These are phyloP conservation scores for Dolichomitus sp. DNA, from an alignment of 2,888 invertebrate species.

Conservation along the genomic window DNA sequence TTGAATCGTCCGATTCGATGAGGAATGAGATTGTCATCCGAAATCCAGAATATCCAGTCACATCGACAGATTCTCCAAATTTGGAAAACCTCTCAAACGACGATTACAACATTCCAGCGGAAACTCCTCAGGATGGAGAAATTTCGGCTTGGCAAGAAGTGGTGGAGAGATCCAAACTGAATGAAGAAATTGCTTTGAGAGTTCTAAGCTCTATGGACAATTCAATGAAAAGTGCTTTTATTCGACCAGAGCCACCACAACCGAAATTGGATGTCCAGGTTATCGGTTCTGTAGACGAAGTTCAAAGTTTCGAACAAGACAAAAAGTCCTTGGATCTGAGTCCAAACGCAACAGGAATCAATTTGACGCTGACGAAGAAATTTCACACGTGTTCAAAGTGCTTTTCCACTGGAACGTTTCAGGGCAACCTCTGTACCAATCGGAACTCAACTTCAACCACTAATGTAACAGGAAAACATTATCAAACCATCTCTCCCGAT, in stretches of 20 bases:
- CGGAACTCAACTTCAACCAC: no score
- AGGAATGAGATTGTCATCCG: background rate
- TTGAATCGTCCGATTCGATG: conserved; percentile 9
- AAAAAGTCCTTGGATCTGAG: conserved; percentile 15
- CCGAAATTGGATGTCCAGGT: conserved; percentile 73
- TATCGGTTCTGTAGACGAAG: conserved; percentile 59
- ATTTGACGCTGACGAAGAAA: conserved; percentile 42
- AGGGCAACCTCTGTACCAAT: background rate
- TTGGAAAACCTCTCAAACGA: conserved; percentile 49
- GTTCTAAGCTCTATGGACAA: background rate
- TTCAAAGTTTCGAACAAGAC: background rate
- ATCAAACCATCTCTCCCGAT: background rate
- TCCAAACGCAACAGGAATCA: conserved; percentile 15
- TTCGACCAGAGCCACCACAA: conserved; percentile 77
- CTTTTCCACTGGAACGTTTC: background rate
- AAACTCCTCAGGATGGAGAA: conserved; percentile 65
- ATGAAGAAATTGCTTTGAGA: conserved; percentile 19
- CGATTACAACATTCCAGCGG: conserved; percentile 70
- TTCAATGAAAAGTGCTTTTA: conserved; percentile 62
- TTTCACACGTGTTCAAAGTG: conserved; percentile 62
- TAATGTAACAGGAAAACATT: no score
- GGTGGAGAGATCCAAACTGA: conserved; percentile 67
- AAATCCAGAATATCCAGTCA: conserved; percentile 3
- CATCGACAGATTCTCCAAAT: background rate
- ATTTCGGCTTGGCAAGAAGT: conserved; percentile 76